Evolutionary conservation across 1,140 invertebrate species (phyloP).

Genomic region (Andrena cerasifolii): DNA sequence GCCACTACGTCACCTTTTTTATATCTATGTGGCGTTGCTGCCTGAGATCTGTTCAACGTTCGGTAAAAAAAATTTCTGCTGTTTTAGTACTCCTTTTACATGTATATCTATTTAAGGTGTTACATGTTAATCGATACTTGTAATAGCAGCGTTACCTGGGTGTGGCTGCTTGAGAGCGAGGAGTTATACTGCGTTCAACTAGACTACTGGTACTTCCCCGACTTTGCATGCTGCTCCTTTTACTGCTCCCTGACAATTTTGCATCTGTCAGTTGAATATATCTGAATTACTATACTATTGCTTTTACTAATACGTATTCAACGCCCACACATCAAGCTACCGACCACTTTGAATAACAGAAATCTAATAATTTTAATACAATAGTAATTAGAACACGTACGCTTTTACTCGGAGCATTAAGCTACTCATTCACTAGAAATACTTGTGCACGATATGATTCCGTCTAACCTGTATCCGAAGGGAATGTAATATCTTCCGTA

Average conservation of each 20-base stretch:
- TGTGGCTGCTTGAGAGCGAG: conserved; percentile 93
- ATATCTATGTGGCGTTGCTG: conserved; percentile 97
- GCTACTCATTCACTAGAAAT: background rate
- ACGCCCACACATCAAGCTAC: too few species aligned
- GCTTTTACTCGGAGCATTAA: too few species aligned
- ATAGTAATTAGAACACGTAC: too few species aligned
- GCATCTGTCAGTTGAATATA: conserved; percentile 78
- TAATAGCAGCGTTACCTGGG: conserved; percentile 84
- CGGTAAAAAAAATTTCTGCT: background rate
- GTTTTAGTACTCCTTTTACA: background rate
- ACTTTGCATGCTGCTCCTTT: conserved; percentile 94
- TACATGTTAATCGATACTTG: too few species aligned
- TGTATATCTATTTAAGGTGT: conserved; percentile 23
- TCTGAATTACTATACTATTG: conserved; percentile 47
- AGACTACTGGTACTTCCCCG: conserved; percentile 93
- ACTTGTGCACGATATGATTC: background rate
- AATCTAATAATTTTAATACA: too few species aligned
- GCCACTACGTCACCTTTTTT: conserved; percentile 99
- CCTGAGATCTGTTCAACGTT: conserved; percentile 88
- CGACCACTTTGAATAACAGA: too few species aligned
- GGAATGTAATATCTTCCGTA: conserved; percentile 93
- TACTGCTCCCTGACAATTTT: conserved; percentile 89
- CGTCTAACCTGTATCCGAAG: conserved; percentile 86
- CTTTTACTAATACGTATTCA: conserved; percentile 29
- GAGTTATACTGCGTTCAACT: conserved; percentile 90